Conservation (phyloP, 2,797 vertebrate species). For the Melanotaenia parkinsoni region DNA sequence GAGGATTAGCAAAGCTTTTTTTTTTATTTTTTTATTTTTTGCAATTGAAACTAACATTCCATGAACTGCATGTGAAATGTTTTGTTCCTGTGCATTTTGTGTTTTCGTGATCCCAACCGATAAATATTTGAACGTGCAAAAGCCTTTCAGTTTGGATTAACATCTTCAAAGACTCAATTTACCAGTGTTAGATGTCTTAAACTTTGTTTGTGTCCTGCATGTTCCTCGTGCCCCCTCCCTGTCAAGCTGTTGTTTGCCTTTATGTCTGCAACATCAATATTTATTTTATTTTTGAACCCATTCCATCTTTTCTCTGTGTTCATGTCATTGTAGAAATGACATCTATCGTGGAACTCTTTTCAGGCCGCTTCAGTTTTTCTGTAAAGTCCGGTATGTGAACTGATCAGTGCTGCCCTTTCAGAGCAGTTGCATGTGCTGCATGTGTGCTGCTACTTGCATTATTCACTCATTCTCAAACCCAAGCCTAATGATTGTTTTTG, state of each 20-base stretch:
- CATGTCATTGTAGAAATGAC: slow-evolving; percentile 81
- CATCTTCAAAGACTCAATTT: slow-evolving; percentile 51
- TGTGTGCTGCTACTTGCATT: slow-evolving; percentile 67
- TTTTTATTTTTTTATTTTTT: neutral
- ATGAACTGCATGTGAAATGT: slow-evolving; percentile 27
- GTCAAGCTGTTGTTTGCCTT: slow-evolving; percentile 46
- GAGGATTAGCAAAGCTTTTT: neutral
- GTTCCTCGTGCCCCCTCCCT: slow-evolving; percentile 44
- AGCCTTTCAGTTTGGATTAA: slow-evolving; percentile 55
- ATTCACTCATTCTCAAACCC: slow-evolving; percentile 53
- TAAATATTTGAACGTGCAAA: slow-evolving; percentile 27
- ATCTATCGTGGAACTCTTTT: slow-evolving; percentile 84
- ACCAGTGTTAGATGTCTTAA: slow-evolving; percentile 57
- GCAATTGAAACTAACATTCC: slow-evolving; percentile 17
- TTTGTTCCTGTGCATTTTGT: slow-evolving; percentile 39
- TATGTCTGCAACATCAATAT: slow-evolving; percentile 49
- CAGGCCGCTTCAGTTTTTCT: slow-evolving; percentile 82
- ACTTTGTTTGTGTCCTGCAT: slow-evolving; percentile 71
- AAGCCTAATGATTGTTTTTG: slow-evolving; percentile 39
- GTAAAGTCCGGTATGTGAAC: slow-evolving; percentile 85
- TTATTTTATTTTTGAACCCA: slow-evolving; percentile 61
- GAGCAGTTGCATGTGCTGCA: slow-evolving; percentile 78
- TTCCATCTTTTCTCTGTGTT: slow-evolving; percentile 73
- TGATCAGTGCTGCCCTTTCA: slow-evolving; percentile 62
- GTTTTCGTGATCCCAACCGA: slow-evolving; percentile 26